phyloP scores from a whole-genome alignment of 1,140 invertebrate genomes.

The Cydia splendana region DNA sequence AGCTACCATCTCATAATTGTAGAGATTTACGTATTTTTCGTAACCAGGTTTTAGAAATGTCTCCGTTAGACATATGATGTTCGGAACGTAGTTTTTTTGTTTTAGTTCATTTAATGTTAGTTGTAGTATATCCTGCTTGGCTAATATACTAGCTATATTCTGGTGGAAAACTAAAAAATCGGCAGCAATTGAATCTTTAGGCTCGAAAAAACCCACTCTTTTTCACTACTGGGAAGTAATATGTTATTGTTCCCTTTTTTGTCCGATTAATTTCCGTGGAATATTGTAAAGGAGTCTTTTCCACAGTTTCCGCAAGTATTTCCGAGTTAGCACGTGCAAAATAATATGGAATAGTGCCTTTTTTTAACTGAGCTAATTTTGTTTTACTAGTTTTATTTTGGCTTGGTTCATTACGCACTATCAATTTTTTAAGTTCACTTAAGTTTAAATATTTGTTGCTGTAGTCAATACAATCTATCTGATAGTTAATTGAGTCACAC shows the following conservation, averaged over 20 bases:
- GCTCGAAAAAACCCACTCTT: slow-evolving; percentile 9
- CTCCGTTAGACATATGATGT: slow-evolving; percentile 8
- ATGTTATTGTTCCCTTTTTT: not conserved
- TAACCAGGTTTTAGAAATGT: not conserved
- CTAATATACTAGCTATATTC: slow-evolving; percentile 19
- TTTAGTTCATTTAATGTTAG: not conserved
- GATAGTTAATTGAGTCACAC: too few relatives aligned
- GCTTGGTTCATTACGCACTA: too few relatives aligned
- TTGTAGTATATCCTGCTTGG: not conserved
- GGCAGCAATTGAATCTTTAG: not conserved
- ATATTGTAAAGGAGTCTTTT: not conserved
- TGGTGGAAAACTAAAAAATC: not conserved
- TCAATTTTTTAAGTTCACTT: too few relatives aligned
- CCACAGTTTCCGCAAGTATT: not conserved
- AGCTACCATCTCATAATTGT: not conserved
- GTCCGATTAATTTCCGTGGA: not conserved
- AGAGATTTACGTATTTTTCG: not conserved
- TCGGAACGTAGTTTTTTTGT: not conserved
- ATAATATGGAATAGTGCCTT: slow-evolving; percentile 17
- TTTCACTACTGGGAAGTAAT: not conserved
- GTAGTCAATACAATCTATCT: too few relatives aligned
- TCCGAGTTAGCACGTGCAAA: not conserved
- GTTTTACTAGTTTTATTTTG: not conserved
- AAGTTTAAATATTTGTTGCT: too few relatives aligned
- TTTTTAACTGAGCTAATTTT: not conserved